Evolutionary conservation across 2,888 invertebrate species (phyloP).

Genomic region (Clostera curtula): DNA sequence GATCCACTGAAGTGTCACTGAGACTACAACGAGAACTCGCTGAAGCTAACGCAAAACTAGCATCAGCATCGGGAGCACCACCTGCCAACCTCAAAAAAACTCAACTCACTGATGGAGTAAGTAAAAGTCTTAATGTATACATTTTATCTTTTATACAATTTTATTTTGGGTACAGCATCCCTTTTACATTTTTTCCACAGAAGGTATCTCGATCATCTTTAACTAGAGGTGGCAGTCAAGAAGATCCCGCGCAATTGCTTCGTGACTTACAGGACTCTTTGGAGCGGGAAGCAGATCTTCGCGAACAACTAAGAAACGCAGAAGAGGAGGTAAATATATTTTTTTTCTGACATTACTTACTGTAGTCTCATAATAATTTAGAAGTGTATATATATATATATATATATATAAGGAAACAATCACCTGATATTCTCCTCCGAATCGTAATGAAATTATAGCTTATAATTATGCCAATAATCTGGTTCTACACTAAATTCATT

Average conservation of each 20-base stretch:
- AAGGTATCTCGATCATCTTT: slow-evolving; percentile 84
- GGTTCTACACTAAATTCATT: slow-evolving; percentile 40
- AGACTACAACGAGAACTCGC: slow-evolving; percentile 82
- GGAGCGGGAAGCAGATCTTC: slow-evolving; percentile 93
- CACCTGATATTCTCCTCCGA: slow-evolving; percentile 32
- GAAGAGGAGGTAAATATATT: slow-evolving; percentile 86
- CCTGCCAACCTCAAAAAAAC: slow-evolving; percentile 72
- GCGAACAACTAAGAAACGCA: slow-evolving; percentile 93
- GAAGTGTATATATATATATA: too few species aligned
- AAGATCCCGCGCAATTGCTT: slow-evolving; percentile 86
- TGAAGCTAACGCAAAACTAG: slow-evolving; percentile 76
- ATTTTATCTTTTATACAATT: not conserved
- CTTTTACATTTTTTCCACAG: slow-evolving; percentile 17
- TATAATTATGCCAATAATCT: slow-evolving; percentile 33
- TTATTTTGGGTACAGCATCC: not conserved
- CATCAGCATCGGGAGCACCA: slow-evolving; percentile 47
- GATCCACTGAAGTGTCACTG: slow-evolving; percentile 83
- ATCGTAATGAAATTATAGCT: slow-evolving; percentile 24
- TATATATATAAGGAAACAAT: too few species aligned
- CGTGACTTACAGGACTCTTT: slow-evolving; percentile 93
- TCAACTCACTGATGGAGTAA: slow-evolving; percentile 77
- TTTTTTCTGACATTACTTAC: not conserved
- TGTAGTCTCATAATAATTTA: too few species aligned
- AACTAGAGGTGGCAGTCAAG: slow-evolving; percentile 85
- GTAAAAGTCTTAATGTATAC: slow-evolving; percentile 11